phyloP scores from a whole-genome alignment of 2,797 vertebrate genomes.

The Dallia pectoralis region DNA sequence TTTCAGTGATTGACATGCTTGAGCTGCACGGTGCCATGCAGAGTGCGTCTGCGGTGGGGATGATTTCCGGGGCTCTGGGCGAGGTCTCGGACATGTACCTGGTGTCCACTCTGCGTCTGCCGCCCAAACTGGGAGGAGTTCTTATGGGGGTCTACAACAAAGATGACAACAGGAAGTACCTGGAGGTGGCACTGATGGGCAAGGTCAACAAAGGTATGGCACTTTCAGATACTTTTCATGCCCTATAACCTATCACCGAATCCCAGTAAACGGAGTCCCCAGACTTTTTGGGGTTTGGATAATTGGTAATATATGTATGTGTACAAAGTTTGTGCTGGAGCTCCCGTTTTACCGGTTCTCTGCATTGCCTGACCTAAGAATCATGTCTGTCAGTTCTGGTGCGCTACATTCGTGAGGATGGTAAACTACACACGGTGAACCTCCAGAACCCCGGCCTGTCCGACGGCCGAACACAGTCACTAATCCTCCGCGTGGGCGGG shows the following conservation, averaged over 20 bases:
- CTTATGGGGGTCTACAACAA: conserved; percentile 82
- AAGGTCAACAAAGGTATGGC: conserved; percentile 82
- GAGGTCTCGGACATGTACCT: conserved; percentile 76
- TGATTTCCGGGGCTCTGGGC: conserved; percentile 73
- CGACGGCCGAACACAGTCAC: conserved; percentile 73
- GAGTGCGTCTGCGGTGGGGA: conserved; percentile 68
- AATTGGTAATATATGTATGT: not conserved
- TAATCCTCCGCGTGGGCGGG: conserved; percentile 76
- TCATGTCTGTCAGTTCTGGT: conserved; percentile 69
- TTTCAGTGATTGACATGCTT: conserved; percentile 78
- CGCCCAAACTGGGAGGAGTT: conserved; percentile 77
- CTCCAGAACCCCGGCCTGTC: conserved; percentile 78
- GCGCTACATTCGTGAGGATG: conserved; percentile 79
- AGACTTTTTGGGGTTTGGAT: not conserved
- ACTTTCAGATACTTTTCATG: not conserved
- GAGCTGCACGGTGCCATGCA: conserved; percentile 72
- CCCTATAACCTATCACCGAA: not conserved
- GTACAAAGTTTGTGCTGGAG: not conserved
- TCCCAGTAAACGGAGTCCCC: not conserved
- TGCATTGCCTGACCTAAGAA: not conserved
- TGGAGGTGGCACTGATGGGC: conserved; percentile 78
- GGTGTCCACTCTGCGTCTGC: conserved; percentile 78
- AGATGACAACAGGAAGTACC: conserved; percentile 80
- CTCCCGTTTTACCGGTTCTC: not conserved
- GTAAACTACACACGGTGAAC: conserved; percentile 79